These are phyloP conservation scores for Diabrotica undecimpunctata DNA, from an alignment of 1,140 invertebrate genomes.

Conservation along the genomic window DNA sequence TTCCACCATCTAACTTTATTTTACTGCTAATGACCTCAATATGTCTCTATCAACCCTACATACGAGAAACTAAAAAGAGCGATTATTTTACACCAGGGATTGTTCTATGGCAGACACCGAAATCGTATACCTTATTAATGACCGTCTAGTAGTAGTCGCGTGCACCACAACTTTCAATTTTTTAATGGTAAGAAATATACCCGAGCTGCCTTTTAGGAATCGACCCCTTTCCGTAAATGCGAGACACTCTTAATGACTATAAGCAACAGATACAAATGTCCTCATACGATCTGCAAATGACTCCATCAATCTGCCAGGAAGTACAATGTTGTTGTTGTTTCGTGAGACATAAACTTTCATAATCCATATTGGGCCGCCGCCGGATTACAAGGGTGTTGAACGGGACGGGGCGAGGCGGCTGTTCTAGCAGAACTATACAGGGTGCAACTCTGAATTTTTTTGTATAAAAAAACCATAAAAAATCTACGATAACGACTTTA, in stretches of 20 bases:
- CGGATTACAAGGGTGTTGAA: background rate
- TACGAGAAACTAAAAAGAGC: background rate
- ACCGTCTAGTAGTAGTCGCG: background rate
- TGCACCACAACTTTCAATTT: background rate
- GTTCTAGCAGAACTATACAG: background rate
- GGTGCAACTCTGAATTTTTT: too few relatives aligned
- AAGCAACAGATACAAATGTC: background rate
- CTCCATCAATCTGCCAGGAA: background rate
- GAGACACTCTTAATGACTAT: conserved; percentile 1
- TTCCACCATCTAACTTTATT: background rate
- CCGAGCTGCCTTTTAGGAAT: background rate
- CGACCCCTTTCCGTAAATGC: background rate
- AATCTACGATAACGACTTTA: too few relatives aligned
- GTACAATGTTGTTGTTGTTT: conserved; percentile 2
- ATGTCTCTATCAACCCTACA: background rate
- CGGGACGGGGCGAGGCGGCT: background rate
- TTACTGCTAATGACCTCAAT: background rate
- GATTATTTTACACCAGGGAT: background rate
- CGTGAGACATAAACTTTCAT: conserved; percentile 2
- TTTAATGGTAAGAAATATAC: background rate
- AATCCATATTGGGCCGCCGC: background rate
- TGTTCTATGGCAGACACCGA: background rate
- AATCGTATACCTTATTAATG: background rate
- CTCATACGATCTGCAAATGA: background rate
- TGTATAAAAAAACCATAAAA: too few relatives aligned